Conservation (phyloP, 2,113 vertebrate genomes). For the Galemys pyrenaicus region DNA sequence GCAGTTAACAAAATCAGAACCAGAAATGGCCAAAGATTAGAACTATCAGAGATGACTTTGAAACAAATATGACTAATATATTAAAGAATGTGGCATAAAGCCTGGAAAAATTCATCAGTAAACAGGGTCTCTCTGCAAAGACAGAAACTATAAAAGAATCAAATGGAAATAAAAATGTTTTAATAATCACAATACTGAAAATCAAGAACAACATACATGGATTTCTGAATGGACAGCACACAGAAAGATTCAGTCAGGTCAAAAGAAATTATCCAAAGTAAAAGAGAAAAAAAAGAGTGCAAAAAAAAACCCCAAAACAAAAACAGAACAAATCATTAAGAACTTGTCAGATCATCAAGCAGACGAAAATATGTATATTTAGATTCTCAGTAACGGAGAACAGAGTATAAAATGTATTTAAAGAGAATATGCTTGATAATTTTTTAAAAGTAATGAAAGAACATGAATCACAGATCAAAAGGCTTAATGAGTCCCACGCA, state of each 20-base stretch:
- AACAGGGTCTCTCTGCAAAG: not conserved
- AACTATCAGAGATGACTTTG: not conserved
- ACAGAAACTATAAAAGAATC: not conserved
- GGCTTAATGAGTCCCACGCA: not conserved
- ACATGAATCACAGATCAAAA: not conserved
- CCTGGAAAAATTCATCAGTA: not conserved
- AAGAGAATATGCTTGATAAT: not conserved
- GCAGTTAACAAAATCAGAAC: not conserved
- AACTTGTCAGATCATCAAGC: not conserved
- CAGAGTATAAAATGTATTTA: not conserved
- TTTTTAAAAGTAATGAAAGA: not conserved
- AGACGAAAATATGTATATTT: not conserved
- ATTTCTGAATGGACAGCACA: not conserved
- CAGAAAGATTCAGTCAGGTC: not conserved
- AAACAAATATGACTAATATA: constrained; percentile 10
- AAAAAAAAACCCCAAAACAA: too few relatives aligned
- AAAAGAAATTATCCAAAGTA: not conserved
- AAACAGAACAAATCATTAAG: not conserved
- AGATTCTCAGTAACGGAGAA: not conserved
- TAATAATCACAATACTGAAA: not conserved
- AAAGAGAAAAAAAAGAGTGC: not conserved
- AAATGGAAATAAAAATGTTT: not conserved
- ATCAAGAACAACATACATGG: not conserved
- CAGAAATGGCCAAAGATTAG: not conserved
- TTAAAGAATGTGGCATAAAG: not conserved